These are phyloP conservation scores for Parus major DNA, from an alignment of 2,113 vertebrate species.

Conservation along the genomic window DNA sequence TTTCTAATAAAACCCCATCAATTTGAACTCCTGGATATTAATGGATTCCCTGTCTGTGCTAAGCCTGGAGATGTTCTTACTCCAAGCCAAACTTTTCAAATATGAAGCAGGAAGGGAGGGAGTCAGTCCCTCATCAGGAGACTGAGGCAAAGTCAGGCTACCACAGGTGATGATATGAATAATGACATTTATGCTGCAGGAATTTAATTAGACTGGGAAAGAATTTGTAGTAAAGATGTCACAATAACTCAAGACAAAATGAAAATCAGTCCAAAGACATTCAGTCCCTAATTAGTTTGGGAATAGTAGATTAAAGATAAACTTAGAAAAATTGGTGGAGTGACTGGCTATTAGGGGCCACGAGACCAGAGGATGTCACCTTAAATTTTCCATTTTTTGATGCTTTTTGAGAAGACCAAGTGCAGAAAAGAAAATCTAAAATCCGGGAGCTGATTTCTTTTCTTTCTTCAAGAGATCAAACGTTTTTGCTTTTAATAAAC, in stretches of 20 bases:
- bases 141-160: neutral
- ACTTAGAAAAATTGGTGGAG: constrained; percentile 2
- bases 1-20: neutral
- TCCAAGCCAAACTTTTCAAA: neutral
- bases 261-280: constrained; percentile 43
- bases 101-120: neutral
- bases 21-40: neutral
- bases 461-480: neutral
- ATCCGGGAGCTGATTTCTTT: neutral
- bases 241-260: constrained; percentile 53
- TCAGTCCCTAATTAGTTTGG: constrained; percentile 47
- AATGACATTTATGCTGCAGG: constrained; percentile 54
- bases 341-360: constrained; percentile 11
- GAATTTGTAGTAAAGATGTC: constrained; percentile 50
- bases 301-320: constrained; percentile 50
- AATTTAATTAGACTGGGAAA: constrained; percentile 61
- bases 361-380: neutral
- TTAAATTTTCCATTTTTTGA: constrained; percentile 17
- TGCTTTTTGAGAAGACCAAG: neutral
- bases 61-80: neutral
- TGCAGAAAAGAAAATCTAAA: neutral
- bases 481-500: neutral
- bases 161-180: constrained; percentile 50
- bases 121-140: neutral
- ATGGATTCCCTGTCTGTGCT: neutral